A percentile compares a stretch with the other conserved stretches of the same genome.
Evolutionary conservation across 53 echinoderm and acorn worm genomes (phyloP).

Genomic region (Astropecten irregularis): DNA sequence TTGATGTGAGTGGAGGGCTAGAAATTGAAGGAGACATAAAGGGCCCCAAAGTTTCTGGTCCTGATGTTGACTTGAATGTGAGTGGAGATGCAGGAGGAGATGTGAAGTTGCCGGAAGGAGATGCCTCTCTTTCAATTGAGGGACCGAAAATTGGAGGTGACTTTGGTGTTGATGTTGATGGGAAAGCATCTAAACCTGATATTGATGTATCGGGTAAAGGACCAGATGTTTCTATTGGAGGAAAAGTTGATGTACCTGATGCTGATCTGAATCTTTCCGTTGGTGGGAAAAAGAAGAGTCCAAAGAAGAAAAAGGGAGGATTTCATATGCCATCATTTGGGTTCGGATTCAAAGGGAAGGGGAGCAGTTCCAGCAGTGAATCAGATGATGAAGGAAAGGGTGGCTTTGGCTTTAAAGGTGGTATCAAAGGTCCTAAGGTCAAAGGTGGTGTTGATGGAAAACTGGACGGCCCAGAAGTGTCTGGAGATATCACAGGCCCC

Average conservation of each 20-base stretch:
- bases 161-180: slow-evolving; percentile 28
- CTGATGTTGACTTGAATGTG: slow-evolving; percentile 54
- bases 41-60: slow-evolving; percentile 48
- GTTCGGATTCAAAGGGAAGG: slow-evolving; percentile 63
- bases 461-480: slow-evolving; percentile 67
- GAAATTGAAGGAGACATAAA: slow-evolving; percentile 41
- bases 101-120: slow-evolving; percentile 48
- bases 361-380: slow-evolving; percentile 21
- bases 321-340: slow-evolving; percentile 56
- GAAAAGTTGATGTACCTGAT: slow-evolving; percentile 52
- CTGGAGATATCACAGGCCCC: slow-evolving; percentile 61
- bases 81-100: slow-evolving; percentile 50
- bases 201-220: slow-evolving; percentile 30
- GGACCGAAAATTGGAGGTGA: slow-evolving; percentile 36
- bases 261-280: slow-evolving; percentile 49
- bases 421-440: slow-evolving; percentile 67
- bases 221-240: slow-evolving; percentile 41
- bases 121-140: slow-evolving; percentile 8
- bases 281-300: slow-evolving; percentile 53
- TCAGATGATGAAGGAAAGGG: slow-evolving; percentile 53
- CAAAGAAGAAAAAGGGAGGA: slow-evolving; percentile 60
- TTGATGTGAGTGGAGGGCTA: neutral
- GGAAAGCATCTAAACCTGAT: slow-evolving; percentile 25
- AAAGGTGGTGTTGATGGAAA: slow-evolving; percentile 60
- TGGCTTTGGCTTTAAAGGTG: slow-evolving; percentile 51